A percentile compares a stretch with the other conserved stretches of the same genome.
Evolutionary conservation across 2,888 invertebrate genomes (phyloP).

Genomic region (Agrochola lychnidis): DNA sequence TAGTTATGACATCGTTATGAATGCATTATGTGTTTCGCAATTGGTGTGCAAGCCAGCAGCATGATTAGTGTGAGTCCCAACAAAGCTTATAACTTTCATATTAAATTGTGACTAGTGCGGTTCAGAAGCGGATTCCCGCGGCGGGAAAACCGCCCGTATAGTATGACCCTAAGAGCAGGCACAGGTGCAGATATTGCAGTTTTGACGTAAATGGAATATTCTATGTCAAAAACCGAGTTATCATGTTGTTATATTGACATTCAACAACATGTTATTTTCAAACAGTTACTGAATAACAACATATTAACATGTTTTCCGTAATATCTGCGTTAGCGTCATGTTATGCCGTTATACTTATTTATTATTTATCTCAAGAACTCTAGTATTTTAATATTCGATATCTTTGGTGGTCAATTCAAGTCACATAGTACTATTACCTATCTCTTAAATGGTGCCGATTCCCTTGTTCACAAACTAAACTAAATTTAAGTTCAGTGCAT

Average conservation of each 20-base stretch:
- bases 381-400: too few species aligned
- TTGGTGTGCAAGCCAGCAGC: neutral
- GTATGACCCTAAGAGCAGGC: neutral
- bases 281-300: neutral
- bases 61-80: neutral
- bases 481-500: too few species aligned
- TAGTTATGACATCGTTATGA: too few species aligned
- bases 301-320: conserved; percentile 24
- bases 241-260: neutral
- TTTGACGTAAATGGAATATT: neutral
- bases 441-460: too few species aligned
- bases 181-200: neutral
- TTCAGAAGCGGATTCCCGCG: too few species aligned
- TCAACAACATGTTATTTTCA: neutral
- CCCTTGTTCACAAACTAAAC: too few species aligned
- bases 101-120: too few species aligned
- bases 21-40: neutral
- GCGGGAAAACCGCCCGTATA: too few species aligned
- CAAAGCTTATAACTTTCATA: neutral
- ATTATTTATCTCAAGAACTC: too few species aligned
- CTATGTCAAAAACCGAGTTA: neutral
- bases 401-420: neutral
- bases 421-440: neutral
- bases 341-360: neutral
- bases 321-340: neutral